Conservation (phyloP, 1,140 invertebrate genomes). For the Drosophila busckii region DNA sequence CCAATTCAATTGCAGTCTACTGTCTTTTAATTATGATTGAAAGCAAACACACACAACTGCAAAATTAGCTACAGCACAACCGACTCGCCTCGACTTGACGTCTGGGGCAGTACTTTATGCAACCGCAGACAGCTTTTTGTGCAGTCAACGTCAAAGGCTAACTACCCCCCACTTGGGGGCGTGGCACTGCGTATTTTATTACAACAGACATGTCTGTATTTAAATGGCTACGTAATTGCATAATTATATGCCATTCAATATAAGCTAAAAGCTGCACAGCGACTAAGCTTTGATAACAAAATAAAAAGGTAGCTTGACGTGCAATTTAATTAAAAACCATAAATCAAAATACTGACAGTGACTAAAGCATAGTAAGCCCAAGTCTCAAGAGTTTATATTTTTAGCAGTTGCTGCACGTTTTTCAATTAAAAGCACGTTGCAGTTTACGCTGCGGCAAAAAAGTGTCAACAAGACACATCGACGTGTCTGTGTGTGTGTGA, state of each 20-base stretch:
- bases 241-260: conserved; percentile 61
- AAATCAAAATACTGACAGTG: conserved; percentile 61
- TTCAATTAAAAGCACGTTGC: conserved; percentile 69
- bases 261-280: conserved; percentile 43
- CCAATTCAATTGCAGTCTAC: no score
- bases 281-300: not conserved
- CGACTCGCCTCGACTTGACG: not conserved
- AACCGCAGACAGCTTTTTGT: conserved; percentile 58
- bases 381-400: no score
- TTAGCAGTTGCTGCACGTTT: conserved; percentile 53
- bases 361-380: no score
- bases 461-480: conserved; percentile 32
- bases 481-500: no score
- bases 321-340: conserved; percentile 64
- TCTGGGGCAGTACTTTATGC: conserved; percentile 23
- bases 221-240: conserved; percentile 75
- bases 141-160: conserved; percentile 63
- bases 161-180: not conserved
- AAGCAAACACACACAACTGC: conserved; percentile 5
- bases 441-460: conserved; percentile 4
- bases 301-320: no score
- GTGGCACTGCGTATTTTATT: conserved; percentile 45
- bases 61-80: not conserved
- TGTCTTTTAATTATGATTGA: no score
- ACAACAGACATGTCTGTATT: conserved; percentile 63